These are phyloP conservation scores for Semnornis frantzii DNA, from an alignment of 2,113 vertebrate species.

Conservation along the genomic window DNA sequence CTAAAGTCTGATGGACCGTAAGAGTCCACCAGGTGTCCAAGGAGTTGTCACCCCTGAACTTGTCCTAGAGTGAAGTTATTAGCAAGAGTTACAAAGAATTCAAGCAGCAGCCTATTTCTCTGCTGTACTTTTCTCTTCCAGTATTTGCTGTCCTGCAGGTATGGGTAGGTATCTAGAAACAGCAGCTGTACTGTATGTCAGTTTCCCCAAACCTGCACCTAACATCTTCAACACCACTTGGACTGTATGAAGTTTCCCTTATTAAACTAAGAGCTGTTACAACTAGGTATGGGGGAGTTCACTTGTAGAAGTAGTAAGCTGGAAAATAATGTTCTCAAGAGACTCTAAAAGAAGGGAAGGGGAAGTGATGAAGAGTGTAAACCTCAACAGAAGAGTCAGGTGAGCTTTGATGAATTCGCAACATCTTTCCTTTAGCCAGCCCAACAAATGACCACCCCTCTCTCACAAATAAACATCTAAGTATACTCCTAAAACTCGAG, in stretches of 20 bases:
- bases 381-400: background rate
- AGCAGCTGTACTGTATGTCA: accelerated
- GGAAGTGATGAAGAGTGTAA: background rate
- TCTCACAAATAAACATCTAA: background rate
- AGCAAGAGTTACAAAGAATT: background rate
- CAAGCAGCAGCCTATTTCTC: background rate
- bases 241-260: background rate
- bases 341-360: background rate
- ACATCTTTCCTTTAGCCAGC: background rate
- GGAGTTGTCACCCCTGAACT: background rate
- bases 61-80: background rate
- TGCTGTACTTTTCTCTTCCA: background rate
- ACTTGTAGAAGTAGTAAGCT: background rate
- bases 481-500: background rate
- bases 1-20: background rate
- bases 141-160: background rate
- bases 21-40: background rate
- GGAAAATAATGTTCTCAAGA: background rate
- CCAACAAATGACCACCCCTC: background rate
- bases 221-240: background rate
- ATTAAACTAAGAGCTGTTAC: background rate
- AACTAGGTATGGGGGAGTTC: background rate
- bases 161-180: background rate
- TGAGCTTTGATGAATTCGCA: background rate
- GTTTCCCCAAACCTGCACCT: background rate